phyloP scores from a whole-genome alignment of 2,888 invertebrate genomes.

The Unio delphinus region DNA sequence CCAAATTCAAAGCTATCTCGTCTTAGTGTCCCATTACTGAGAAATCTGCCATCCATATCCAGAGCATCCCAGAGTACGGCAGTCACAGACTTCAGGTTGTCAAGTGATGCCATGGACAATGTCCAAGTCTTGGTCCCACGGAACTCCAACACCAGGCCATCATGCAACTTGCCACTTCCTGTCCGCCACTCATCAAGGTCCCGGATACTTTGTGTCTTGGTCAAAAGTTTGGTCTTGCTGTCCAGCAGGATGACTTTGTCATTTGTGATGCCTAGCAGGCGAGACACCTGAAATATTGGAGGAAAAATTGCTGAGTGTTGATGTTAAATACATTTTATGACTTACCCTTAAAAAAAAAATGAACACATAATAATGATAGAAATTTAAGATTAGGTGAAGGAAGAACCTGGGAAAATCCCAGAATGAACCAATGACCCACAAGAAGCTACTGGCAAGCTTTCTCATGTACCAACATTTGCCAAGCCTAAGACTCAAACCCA shows the following conservation, averaged over 20 bases:
- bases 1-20: conserved; percentile 66
- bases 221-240: conserved; percentile 76
- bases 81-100: conserved; percentile 74
- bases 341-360: too few relatives aligned
- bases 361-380: not conserved
- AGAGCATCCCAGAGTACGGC: conserved; percentile 78
- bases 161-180: conserved; percentile 77
- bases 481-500: too few relatives aligned
- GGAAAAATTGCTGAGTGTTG: not conserved
- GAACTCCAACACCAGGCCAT: conserved; percentile 77
- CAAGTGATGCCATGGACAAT: conserved; percentile 74
- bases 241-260: conserved; percentile 77
- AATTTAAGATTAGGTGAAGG: not conserved
- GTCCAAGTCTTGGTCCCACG: conserved; percentile 74
- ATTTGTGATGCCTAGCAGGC: conserved; percentile 76
- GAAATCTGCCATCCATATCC: conserved; percentile 72
- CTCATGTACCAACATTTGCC: too few relatives aligned
- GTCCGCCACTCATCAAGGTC: conserved; percentile 78
- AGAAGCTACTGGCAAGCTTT: too few relatives aligned
- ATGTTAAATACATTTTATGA: not conserved
- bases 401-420: too few relatives aligned
- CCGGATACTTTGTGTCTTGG: conserved; percentile 74
- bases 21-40: conserved; percentile 57
- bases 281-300: conserved; percentile 72
- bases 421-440: too few relatives aligned